Base-by-base conservation (phyloP, 2,113 vertebrate species). In the Rhodinocichla rosea region DNA sequence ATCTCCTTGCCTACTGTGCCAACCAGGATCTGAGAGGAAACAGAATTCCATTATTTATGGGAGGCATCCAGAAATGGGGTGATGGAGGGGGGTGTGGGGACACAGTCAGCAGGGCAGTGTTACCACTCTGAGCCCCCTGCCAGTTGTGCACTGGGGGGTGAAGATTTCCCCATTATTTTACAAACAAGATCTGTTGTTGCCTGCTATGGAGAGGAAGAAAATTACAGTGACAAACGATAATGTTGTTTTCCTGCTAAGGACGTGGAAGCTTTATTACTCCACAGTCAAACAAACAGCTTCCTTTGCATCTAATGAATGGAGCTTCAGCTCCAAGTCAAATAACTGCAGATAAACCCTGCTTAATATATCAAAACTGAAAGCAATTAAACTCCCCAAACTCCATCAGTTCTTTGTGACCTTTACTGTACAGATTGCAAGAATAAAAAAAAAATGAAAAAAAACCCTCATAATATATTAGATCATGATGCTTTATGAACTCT, bases 161-260 rank as follows among this genome's bases (percentile, higher is more conserved):
- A 95, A 85, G 63, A 69, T 95, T 59, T 87, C 39, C 56, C 75
- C 76, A 81, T 83, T 75, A 83, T 80, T 93, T 90, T 80, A 27
- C 71, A 90, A 90, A 62, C 42, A 86, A 83, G 82, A 80, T 69
- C 67, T 86, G 39, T 74, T 88, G 88, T 52, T 90, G 82, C 68
- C 59, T 86, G 27, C 56, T 40, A 39, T 12, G 89, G 63, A 81
- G 56, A 65, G 35, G 64, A 70, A 60, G 68, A 69, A 81, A 86
- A 94, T 96, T 88, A 67, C 33, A 81, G 85, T 93, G 93, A 96
- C 75, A 95, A 83, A 94, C 69, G 42, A 56, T 74, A 83, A 95
- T 83, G 68, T 47, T 95, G 57, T 73, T 88, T 93, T 71, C 92
- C 90, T 94, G 67, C 85, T 83, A 83, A 71, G 79, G 84, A 95